Conservation (phyloP, 2,797 vertebrate genomes). For the Staurois parvus region DNA sequence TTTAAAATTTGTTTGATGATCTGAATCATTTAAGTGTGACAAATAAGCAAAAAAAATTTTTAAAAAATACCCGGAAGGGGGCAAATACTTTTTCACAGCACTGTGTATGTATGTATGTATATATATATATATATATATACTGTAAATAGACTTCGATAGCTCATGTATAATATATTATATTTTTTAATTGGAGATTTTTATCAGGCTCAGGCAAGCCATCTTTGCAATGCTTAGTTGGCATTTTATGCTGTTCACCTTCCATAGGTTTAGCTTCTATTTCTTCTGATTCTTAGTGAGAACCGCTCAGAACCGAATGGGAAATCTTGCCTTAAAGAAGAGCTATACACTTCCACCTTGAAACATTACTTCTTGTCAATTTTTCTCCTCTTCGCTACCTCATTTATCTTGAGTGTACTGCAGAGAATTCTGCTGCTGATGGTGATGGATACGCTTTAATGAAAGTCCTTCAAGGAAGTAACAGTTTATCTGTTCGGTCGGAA, state of each 20-base stretch:
- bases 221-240: constrained; percentile 21
- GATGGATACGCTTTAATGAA: constrained; percentile 58
- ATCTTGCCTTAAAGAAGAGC: constrained; percentile 42
- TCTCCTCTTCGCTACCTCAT: constrained; percentile 50
- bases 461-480: constrained; percentile 57
- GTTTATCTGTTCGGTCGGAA: constrained; percentile 24
- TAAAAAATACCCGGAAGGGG: too few species aligned
- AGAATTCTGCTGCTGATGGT: constrained; percentile 53
- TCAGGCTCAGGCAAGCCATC: constrained; percentile 12
- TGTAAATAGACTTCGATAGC: too few species aligned
- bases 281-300: constrained; percentile 6
- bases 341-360: constrained; percentile 47
- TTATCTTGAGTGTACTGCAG: constrained; percentile 59
- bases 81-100: too few species aligned
- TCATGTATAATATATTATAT: too few species aligned
- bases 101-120: too few species aligned
- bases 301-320: neutral
- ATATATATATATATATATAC: too few species aligned
- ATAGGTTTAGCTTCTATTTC: neutral
- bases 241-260: constrained; percentile 31
- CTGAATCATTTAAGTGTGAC: too few species aligned
- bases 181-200: neutral
- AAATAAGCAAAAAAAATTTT: too few species aligned
- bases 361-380: constrained; percentile 39
- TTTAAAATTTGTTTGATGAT: too few species aligned